phyloP scores from a whole-genome alignment of 2,888 invertebrate genomes.

The Endotricha flammealis region DNA sequence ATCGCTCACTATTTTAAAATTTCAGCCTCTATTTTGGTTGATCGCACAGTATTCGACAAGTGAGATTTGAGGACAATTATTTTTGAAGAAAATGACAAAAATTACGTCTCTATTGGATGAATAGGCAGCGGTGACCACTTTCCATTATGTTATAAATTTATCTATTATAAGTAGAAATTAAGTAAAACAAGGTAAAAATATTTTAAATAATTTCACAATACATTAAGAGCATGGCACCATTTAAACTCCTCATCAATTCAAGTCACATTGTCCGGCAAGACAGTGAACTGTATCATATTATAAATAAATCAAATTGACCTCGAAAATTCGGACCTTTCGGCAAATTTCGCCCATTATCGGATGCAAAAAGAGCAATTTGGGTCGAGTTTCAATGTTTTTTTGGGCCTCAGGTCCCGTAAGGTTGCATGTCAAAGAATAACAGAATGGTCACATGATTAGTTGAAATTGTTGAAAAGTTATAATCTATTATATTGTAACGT shows the following conservation, averaged over 20 bases:
- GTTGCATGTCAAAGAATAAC: constrained; percentile 14
- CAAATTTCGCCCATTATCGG: constrained; percentile 66
- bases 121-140: no score
- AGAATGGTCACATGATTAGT: not conserved
- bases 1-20: no score
- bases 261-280: constrained; percentile 27
- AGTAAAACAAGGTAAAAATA: no score
- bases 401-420: constrained; percentile 49
- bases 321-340: constrained; percentile 58
- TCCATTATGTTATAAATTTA: no score
- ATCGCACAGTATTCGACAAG: no score
- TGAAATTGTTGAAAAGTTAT: no score
- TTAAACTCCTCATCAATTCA: constrained; percentile 41
- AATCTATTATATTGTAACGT: no score
- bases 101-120: no score
- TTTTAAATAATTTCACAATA: constrained; percentile 6
- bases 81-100: no score
- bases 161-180: no score
- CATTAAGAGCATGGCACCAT: constrained; percentile 21
- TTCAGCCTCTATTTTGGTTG: no score
- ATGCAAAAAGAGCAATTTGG: constrained; percentile 65
- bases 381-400: constrained; percentile 51
- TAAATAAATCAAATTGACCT: constrained; percentile 70
- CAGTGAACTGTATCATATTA: constrained; percentile 8
- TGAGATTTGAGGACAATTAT: no score